These are phyloP conservation scores for Cordylochernes scorpioides DNA, from an alignment of 2,888 invertebrate genomes.

Conservation along the genomic window DNA sequence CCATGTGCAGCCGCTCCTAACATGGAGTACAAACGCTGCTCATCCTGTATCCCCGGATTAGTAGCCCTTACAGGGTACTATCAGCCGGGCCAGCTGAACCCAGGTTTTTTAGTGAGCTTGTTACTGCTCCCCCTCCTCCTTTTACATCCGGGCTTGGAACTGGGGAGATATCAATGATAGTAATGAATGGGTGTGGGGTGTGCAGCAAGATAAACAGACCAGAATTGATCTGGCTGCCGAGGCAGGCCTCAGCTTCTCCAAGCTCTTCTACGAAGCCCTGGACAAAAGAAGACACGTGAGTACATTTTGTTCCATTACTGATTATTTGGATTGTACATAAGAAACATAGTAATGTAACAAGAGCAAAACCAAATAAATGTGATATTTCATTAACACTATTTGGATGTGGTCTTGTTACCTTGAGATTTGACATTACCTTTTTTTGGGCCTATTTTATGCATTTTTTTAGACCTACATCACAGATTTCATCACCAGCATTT, in stretches of 20 bases:
- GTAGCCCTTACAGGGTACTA: too few relatives aligned
- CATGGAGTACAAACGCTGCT: too few relatives aligned
- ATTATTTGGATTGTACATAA: not conserved
- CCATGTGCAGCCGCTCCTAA: too few relatives aligned
- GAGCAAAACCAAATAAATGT: not conserved
- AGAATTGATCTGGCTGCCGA: conserved; percentile 45
- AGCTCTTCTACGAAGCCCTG: conserved; percentile 59
- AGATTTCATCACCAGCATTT: too few relatives aligned
- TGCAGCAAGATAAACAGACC: conserved; percentile 17
- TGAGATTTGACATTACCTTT: not conserved
- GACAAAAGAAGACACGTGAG: conserved; percentile 54
- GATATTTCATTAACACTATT: not conserved
- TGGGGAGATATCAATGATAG: too few relatives aligned
- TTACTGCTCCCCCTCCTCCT: too few relatives aligned
- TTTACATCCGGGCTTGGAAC: too few relatives aligned
- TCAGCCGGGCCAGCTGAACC: too few relatives aligned
- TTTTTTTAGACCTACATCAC: too few relatives aligned
- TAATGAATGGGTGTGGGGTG: too few relatives aligned
- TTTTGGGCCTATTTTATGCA: not conserved
- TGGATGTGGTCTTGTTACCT: not conserved
- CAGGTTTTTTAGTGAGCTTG: too few relatives aligned
- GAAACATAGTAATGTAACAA: not conserved
- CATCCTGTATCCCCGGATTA: too few relatives aligned
- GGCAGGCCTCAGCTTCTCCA: conserved; percentile 63
- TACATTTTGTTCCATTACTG: conserved; percentile 1